Conservation (phyloP, 1,140 invertebrate genomes). For the Laupala kohalensis region DNA sequence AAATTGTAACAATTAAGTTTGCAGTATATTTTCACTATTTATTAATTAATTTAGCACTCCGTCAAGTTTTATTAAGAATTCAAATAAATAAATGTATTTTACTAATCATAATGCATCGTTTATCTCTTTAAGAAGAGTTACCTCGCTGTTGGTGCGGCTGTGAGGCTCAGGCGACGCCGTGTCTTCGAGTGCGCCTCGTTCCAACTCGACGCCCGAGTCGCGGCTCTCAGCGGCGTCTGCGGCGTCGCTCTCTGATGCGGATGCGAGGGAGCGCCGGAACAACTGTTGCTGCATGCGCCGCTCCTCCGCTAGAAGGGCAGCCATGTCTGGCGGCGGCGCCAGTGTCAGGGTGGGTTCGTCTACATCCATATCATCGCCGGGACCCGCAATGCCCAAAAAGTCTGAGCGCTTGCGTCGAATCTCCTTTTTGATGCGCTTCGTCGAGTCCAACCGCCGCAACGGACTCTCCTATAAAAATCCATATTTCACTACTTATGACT, state of each 20-base stretch:
- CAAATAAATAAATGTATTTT: no score
- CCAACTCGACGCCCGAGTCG: constrained; percentile 62
- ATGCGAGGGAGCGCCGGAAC: constrained; percentile 37
- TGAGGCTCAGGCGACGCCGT: constrained; percentile 44
- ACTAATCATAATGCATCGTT: no score
- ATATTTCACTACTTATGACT: no score
- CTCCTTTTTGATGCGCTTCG: constrained; percentile 74
- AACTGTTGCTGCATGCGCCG: constrained; percentile 57
- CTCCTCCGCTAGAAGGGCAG: constrained; percentile 61
- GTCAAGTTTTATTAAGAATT: no score
- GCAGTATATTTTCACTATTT: no score
- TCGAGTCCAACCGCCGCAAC: constrained; percentile 62
- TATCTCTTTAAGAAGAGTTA: no score
- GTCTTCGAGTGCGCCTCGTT: constrained; percentile 40
- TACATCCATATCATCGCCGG: constrained; percentile 45
- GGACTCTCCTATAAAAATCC: constrained; percentile 20
- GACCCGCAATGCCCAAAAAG: constrained; percentile 69
- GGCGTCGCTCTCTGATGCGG: constrained; percentile 36
- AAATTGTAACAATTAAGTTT: no score
- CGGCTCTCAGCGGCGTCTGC: constrained; percentile 41
- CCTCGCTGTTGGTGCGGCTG: constrained; percentile 61
- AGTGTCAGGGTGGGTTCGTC: constrained; percentile 47
- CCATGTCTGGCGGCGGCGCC: constrained; percentile 65
- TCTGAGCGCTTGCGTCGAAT: constrained; percentile 68
- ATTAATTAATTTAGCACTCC: no score